Base-by-base conservation (phyloP, 2,113 vertebrate genomes). In the Indri indri region DNA sequence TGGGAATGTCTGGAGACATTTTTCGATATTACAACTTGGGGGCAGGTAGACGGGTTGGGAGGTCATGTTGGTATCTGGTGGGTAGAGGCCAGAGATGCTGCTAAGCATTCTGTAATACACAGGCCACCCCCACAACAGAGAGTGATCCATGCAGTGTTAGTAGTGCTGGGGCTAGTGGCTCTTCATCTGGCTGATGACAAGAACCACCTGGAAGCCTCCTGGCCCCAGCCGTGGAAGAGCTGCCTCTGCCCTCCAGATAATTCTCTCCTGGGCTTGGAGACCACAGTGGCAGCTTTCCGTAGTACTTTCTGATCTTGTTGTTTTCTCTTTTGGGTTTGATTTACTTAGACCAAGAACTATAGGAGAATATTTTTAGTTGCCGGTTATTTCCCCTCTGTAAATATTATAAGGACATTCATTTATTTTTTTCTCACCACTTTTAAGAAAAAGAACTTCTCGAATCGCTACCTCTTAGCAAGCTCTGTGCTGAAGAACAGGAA, bases 371-470 rank as follows among this genome's bases (percentile, higher is more conserved):
- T 96, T 96, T 93, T 77, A 42, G 45, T 93, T 91, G 77, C 42
- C 91, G 20, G 12, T 22, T 81, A 68, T 93, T 74, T 68, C 23
- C 2, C 8, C 42, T 10, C 42, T 54, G 30, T 77, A 63, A 92
- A 59, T 80, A 84, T 63, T 79, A 12, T 93, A 63, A 96, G 34
- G 23, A 87, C 37, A 61, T 95, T 66, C 4, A 63, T 30, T 63
- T 27, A 30, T 92, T 88, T 88, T 65, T 66, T 87, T 42, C 40
- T 97, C 65, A 66, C 37, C 34, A 40, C 93, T 96, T 97, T 96
- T 93, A 94, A 99, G 99, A 99, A 98, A 99, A 99, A 99, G 99
- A 99, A 96, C 99, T 99, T 93, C 99, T 99, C 86, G 99, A 99
- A 90, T 99, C 99, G 27, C 99, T 99, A 98, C 99, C 99, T 98